These are phyloP conservation scores for Tupaia tana DNA, from an alignment of 2,113 vertebrate genomes.

Conservation along the genomic window DNA sequence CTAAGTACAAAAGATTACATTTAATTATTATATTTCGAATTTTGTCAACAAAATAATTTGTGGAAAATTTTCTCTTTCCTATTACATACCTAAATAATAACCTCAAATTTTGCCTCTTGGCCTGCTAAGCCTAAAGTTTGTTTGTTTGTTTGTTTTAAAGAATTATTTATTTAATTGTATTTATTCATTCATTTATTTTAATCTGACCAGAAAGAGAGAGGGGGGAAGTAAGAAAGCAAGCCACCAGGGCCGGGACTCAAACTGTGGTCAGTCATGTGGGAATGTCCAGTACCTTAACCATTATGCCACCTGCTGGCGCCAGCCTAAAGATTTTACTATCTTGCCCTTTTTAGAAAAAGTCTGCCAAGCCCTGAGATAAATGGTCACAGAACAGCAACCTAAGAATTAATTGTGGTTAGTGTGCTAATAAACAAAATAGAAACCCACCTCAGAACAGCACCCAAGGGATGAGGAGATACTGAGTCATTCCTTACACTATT, in stretches of 20 bases:
- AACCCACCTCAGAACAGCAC: neutral
- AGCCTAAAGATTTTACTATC: neutral
- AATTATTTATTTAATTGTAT: too few relatives aligned
- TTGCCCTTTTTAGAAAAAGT: neutral
- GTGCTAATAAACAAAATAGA: neutral
- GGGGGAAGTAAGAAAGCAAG: too few relatives aligned
- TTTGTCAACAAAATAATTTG: neutral
- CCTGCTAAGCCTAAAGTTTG: neutral
- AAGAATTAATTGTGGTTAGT: neutral
- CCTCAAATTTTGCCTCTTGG: neutral
- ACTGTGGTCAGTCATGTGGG: too few relatives aligned
- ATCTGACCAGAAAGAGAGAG: too few relatives aligned
- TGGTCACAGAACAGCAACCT: neutral
- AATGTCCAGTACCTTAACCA: too few relatives aligned
- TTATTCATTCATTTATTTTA: too few relatives aligned
- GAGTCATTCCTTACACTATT: neutral
- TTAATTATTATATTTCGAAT: neutral
- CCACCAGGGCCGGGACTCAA: too few relatives aligned
- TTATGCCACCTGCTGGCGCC: too few relatives aligned
- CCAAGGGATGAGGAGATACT: neutral
- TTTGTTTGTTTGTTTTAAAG: too few relatives aligned
- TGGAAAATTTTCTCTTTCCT: neutral
- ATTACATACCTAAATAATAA: neutral
- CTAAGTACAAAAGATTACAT: neutral
- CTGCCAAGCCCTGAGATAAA: neutral